Base-by-base conservation (phyloP, 2,797 vertebrate genomes). In the Danio jaintianensis region DNA sequence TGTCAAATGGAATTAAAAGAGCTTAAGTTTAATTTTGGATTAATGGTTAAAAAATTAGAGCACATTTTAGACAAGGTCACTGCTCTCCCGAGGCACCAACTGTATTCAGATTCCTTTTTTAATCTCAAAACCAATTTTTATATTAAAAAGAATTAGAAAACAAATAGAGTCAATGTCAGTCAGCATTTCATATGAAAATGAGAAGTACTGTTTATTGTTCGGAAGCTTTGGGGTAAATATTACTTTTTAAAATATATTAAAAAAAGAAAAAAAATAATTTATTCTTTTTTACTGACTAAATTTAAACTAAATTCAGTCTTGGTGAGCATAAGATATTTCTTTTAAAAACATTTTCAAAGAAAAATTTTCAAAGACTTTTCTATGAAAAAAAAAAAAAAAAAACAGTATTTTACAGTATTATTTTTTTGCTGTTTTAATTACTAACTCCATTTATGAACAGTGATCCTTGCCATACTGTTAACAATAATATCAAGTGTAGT, bases 1-100 rank as follows among this genome's bases (percentile, higher is more conserved):
- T 68, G 53, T 70, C 43, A 38, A 2, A 69, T 70, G n/a, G 45
- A 70, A 78, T 70, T 78, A 52, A 69, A 69, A 61, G 43, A 11
- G 22, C 16, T 78, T 78, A 58, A 36, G 0, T 52, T 12, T 20
- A 48, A 69, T 69, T 69, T 59, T 78, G 55, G 76, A 69, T 61
- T 69, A 42, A 69, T 52, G 66, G n/a, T 59, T 18, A 40, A 70
- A 78, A 38, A 58, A 56, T 38, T 7, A 4, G 10, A 78, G 45
- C 22, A 48, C 22, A 38, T 50, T 66, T 67, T 42, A 75, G 47
- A 52, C 58, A 45, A 76, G 15, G 75, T 47, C 62, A 56, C 1
- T 56, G 52, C 75, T 48, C 42, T 67, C 22, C 12, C 22, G 22
- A 48, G n/a, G 53, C 16, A 59, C 52, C 43, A 48, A 68, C 67